Evolutionary conservation across 2,888 invertebrate genomes (phyloP).

Genomic region (Hyles lineata): DNA sequence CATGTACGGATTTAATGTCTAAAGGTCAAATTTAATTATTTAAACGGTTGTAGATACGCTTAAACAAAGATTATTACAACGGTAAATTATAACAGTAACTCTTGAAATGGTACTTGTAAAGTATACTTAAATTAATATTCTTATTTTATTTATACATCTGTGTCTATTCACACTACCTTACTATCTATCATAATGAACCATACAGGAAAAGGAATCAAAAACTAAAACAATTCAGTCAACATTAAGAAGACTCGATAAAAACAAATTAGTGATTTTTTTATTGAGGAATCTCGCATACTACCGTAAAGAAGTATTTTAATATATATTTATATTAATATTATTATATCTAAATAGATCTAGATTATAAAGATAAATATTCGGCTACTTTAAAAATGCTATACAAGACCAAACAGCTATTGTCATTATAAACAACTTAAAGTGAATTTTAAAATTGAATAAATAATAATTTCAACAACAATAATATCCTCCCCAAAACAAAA

Average conservation of each 20-base stretch:
- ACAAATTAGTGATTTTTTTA: too few species aligned
- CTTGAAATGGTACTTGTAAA: neutral
- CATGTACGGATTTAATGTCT: neutral
- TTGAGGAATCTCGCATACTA: too few species aligned
- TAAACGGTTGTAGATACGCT: neutral
- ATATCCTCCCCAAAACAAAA: neutral
- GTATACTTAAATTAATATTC: neutral
- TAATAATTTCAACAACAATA: neutral
- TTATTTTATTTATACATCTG: neutral
- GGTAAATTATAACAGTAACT: slow-evolving; percentile 5
- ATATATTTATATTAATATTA: too few species aligned
- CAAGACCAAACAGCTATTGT: neutral
- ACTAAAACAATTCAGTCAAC: too few species aligned
- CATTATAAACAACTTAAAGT: neutral
- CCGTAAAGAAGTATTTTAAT: too few species aligned
- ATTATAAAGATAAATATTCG: too few species aligned
- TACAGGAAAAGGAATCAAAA: too few species aligned
- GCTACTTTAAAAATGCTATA: too few species aligned
- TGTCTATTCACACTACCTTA: neutral
- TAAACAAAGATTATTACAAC: neutral
- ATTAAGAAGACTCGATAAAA: too few species aligned
- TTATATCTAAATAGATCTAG: too few species aligned
- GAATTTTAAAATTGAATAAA: neutral
- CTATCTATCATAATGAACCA: neutral
- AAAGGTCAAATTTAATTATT: slow-evolving; percentile 21